Percentiles rank a stretch among this genome's conserved stretches.
Evolutionary conservation across 2,888 invertebrate species (phyloP).

Genomic region (Pristionchus fissidentatus): DNA sequence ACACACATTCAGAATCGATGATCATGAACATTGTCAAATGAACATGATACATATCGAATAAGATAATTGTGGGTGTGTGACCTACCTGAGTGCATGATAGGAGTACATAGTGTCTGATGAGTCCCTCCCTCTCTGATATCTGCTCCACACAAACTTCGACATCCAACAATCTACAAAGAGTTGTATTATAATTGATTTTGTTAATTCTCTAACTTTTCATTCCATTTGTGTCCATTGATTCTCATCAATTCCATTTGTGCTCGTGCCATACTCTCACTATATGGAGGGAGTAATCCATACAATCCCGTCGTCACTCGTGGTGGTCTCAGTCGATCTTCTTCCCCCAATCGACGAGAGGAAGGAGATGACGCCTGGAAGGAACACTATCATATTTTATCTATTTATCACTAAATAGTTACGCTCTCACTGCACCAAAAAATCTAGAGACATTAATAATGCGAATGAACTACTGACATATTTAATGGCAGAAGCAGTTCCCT

Average conservation of each 20-base stretch:
- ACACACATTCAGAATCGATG: neutral
- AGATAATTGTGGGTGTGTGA: too few relatives aligned
- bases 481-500: conserved; percentile 73
- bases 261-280: conserved; percentile 64
- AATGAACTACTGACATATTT: conserved; percentile 37
- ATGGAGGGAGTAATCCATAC: conserved; percentile 65
- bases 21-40: too few relatives aligned
- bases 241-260: conserved; percentile 71
- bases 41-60: too few relatives aligned
- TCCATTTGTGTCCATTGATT: conserved; percentile 67
- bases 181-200: neutral
- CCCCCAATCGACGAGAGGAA: conserved; percentile 11
- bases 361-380: conserved; percentile 14
- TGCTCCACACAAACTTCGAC: conserved; percentile 66
- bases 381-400: neutral
- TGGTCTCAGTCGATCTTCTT: conserved; percentile 55
- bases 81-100: conserved; percentile 70
- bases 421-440: neutral
- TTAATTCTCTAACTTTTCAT: conserved; percentile 56
- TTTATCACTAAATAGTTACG: neutral
- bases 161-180: conserved; percentile 62
- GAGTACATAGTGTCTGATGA: conserved; percentile 66
- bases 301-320: conserved; percentile 65
- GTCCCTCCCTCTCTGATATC: conserved; percentile 50
- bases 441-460: too few relatives aligned